Evolutionary conservation across 2,113 vertebrate species (phyloP).

Genomic region (Chauna torquata): DNA sequence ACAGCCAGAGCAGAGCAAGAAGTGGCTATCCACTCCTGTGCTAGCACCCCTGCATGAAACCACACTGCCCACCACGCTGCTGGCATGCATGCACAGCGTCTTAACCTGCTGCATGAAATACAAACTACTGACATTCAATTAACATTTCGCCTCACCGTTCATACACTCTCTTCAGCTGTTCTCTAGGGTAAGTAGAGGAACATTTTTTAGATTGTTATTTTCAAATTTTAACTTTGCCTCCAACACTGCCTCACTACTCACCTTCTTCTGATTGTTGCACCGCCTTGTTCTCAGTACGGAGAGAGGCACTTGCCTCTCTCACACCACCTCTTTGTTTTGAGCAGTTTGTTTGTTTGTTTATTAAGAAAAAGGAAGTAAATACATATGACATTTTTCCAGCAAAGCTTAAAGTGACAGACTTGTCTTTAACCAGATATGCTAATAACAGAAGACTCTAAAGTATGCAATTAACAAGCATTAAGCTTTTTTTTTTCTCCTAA

Average conservation of each 20-base stretch:
- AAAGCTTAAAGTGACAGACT: not conserved
- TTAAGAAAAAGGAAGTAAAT: not conserved
- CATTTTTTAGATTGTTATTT: not conserved
- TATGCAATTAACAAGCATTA: conserved; percentile 24
- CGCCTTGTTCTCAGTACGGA: not conserved
- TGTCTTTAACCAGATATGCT: not conserved
- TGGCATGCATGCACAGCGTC: rapidly evolving
- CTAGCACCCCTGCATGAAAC: rapidly evolving
- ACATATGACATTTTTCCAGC: not conserved
- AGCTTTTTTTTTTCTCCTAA: not conserved
- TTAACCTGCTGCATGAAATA: not conserved
- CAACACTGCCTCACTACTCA: not conserved
- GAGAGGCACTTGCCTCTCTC: not conserved
- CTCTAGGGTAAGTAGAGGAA: not conserved
- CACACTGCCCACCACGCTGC: rapidly evolving
- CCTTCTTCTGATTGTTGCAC: not conserved
- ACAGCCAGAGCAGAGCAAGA: not conserved
- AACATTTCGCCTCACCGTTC: not conserved
- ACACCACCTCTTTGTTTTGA: not conserved
- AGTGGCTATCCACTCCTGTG: rapidly evolving
- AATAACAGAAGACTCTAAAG: conserved; percentile 6
- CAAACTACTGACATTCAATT: not conserved
- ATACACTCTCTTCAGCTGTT: not conserved
- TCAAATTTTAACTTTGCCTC: not conserved
- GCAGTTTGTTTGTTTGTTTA: rapidly evolving